Evolutionary conservation across 2,797 vertebrate species (phyloP).

Genomic region (Melopsittacus undulatus): DNA sequence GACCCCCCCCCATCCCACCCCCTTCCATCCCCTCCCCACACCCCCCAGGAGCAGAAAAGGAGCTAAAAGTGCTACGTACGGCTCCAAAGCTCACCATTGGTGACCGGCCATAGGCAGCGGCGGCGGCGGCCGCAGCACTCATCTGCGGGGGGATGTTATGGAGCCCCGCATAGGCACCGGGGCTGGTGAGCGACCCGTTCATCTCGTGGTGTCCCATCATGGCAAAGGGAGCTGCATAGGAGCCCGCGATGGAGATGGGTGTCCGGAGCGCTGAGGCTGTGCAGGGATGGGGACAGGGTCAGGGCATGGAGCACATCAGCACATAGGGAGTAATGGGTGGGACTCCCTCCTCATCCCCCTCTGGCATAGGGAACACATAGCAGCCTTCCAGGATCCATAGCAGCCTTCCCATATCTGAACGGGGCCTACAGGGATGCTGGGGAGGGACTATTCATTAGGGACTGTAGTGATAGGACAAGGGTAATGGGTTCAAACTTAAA

Average conservation of each 20-base stretch:
- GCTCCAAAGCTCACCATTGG: constrained; percentile 90
- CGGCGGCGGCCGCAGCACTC: constrained; percentile 84
- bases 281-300: not conserved
- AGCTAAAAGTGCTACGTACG: constrained; percentile 80
- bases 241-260: constrained; percentile 87
- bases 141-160: constrained; percentile 94
- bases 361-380: not conserved
- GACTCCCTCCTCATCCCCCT: not conserved
- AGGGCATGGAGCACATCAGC: rapidly evolving
- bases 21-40: not conserved
- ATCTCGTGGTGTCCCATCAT: constrained; percentile 98
- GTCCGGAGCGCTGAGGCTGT: constrained; percentile 89
- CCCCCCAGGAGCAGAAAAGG: constrained; percentile 36
- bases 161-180: constrained; percentile 88
- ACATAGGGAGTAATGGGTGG: rapidly evolving
- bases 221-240: constrained; percentile 89
- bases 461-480: no score
- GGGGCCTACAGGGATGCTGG: no score
- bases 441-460: no score
- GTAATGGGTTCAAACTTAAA: no score
- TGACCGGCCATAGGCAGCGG: constrained; percentile 88
- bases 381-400: no score
- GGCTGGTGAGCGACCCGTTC: constrained; percentile 92
- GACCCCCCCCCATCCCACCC: rapidly evolving
- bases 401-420: no score